Base-by-base conservation (phyloP, 1,140 invertebrate species). In the Drosophila paulistorum region DNA sequence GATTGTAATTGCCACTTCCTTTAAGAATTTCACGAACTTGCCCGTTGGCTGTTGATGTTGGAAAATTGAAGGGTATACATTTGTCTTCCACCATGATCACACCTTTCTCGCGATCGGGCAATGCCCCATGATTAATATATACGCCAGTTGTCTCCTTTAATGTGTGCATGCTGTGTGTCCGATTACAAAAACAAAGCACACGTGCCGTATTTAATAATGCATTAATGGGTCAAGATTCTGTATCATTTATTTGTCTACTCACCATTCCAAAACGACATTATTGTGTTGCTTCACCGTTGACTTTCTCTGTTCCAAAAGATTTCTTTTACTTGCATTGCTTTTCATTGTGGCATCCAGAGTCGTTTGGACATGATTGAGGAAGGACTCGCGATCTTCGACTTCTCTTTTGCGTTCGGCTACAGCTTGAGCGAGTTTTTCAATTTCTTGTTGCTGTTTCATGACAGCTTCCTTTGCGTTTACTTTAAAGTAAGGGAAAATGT, bases 41-140 rank as follows among this genome's bases (percentile, higher is more conserved):
- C 3, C 10, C 0, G 35, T 78, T 60, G 1, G 42, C 45, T 1
- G 42, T 48, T 9, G 42, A 54, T 9, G 17, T 17, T 17, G 54
- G 37, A 11, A 71, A 14, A 48, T 81, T 42, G 14, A 89, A 89
- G 30, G 77, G 71, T 42, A 73, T 37, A 58, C 68, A 89, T 33
- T 67, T 58, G 30, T 26, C 65, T 5, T 20, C n/a, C 54, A 45
- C 10, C 14, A 73, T 74, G 35, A 62, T 60, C 42, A 81, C 69
- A n/a, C 84, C 84, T 67, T 76, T 74, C 2, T 81, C 26, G 17
- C 77, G 77, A 26, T 39, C 58, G 11, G 84, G 84, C 37, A 89
- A 37, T 11, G 74, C 77, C 1, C 58, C 68, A 1, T 62, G 41
- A 11, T 89, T 89, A 1, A 89, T 64, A 14, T 63, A 79, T 2